Evolutionary conservation across 1,140 invertebrate genomes (phyloP), one percentile per base, ranked within the genome.

Genomic region (Drosophila sechellia): DNA sequence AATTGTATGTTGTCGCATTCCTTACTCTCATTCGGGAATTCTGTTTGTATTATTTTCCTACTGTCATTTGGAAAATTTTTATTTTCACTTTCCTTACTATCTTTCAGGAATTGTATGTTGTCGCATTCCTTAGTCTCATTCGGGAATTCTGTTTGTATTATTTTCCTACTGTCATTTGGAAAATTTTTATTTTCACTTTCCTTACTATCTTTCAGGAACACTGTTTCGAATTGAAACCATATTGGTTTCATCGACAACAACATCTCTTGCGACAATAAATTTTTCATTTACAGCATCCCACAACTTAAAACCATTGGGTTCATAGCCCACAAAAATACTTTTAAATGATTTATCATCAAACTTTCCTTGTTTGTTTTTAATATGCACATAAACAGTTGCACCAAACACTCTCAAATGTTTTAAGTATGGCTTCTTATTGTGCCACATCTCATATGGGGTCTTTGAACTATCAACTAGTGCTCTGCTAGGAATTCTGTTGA

Each of bases 61-160:
- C 37, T 40, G n/a, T 40, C 37, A 45, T 45, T 45, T 11, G 5
- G 43, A 17, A 45, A 13, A 12, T 45, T 11, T 40, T 3, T 40
- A n/a, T 40, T n/a, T 3, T 42, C n/a, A 17, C 2, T 15, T 46
- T 46, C 43, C 43, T 13, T 22, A 46, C 20, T 46, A 5, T 46
- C 45, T 50, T 50, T 60, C 34, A 22, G 34, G 13, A 48, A 8
- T 45, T 59, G 20, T 48, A 13, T 8, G 5, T 60, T 15, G 5
- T 60, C 1, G n/a, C 12, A 20, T 56, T 64, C 52, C 53, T 45
- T 64, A 64, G 40, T 56, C 6, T 64, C 50, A 45, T 52, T 60
- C 58, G 5, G 52, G 53, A 64, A 56, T 2, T 25, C 10, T 3
- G 34, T 40, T 40, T 40, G 13, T 4, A n/a, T 2, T 4, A 3